Base-by-base conservation (phyloP, 2,888 invertebrate species). In the Brenthis hecate region DNA sequence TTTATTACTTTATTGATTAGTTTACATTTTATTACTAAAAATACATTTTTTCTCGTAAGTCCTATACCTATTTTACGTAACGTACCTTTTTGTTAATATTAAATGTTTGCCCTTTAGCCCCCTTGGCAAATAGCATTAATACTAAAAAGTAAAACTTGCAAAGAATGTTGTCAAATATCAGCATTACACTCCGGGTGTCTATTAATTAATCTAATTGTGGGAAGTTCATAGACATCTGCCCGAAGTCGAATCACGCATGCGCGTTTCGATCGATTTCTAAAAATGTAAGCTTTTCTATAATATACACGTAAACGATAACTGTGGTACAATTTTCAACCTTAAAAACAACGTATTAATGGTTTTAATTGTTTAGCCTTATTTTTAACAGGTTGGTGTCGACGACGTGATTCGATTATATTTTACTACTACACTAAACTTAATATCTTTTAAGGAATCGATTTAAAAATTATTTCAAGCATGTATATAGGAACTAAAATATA, bases 191-290 rank as follows among this genome's bases (percentile, higher is more conserved):
- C n/a, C 11, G 8, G 13, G 32, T 11, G 11, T 66, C 65, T 73
- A 72, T 71, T 72, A 66, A 72, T 73, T 65, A 61, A 23, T 13
- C 47, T 64, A 54, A 53, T 43, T 36, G 51, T 23, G n/a, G 14
- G 28, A 56, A 51, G 36, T 36, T 56, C 56, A 47, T 48, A 32
- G 48, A 48, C 16, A 50, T 50, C 48, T 11, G 43, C 56, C 51
- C 56, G 56, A 5, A 32, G 64, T 56, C 70, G 64, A n/a, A 80
- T 56, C 77, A 80, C 88, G 89, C 89, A 82, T 83, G 89, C 88
- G 87, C 82, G 76, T 72, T 77, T 72, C 69, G 69, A 85, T 84
- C 83, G 87, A 89, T 90, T 85, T 81, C 78, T 83, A 80, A 85
- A 84, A 81, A 80, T 79, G 77, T 75, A 82, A 79, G 79, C 79